Evolutionary conservation across 2,888 invertebrate genomes (phyloP).

Genomic region (Epinotia ramella): DNA sequence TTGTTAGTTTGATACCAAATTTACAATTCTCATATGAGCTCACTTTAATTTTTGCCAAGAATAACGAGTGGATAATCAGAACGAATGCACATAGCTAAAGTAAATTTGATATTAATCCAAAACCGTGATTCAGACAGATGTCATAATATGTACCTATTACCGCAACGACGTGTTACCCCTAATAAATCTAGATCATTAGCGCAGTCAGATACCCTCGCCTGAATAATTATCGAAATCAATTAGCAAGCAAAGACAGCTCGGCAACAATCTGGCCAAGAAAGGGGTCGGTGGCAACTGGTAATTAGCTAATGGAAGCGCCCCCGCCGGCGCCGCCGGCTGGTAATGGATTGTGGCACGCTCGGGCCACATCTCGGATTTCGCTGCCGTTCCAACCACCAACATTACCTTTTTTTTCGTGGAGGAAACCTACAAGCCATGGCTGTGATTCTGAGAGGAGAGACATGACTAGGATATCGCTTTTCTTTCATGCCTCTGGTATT

Average conservation of each 20-base stretch:
- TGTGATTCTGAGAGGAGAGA: not conserved
- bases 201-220: not conserved
- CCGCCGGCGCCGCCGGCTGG: constrained; percentile 53
- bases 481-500: not conserved
- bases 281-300: constrained; percentile 72
- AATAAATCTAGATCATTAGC: not conserved
- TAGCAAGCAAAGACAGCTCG: constrained; percentile 70
- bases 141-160: not conserved
- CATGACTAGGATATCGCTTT: not conserved
- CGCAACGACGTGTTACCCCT: too few species aligned
- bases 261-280: constrained; percentile 80
- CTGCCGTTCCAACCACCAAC: constrained; percentile 45
- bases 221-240: constrained; percentile 67
- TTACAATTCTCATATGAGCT: not conserved
- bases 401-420: not conserved
- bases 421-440: not conserved
- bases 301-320: constrained; percentile 79
- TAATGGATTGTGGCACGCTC: constrained; percentile 82
- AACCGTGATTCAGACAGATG: not conserved
- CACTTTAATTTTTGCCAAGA: not conserved
- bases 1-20: not conserved
- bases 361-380: constrained; percentile 73
- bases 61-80: not conserved
- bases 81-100: not conserved
- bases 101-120: not conserved